Conservation (phyloP, 2,113 vertebrate genomes). For the Prolemur simus region DNA sequence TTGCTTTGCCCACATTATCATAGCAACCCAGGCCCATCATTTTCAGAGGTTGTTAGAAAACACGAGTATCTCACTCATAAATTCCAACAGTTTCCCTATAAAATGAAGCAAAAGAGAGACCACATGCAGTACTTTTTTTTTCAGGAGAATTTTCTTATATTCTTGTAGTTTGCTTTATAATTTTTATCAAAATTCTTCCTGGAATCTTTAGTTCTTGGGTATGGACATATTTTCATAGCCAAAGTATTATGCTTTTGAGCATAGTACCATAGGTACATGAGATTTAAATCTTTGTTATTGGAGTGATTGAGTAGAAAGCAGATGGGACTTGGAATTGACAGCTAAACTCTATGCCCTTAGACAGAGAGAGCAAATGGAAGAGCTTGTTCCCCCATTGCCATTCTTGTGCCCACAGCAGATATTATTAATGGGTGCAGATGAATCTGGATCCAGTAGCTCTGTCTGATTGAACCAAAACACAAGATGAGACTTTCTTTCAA, state of each 20-base stretch:
- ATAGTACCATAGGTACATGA: neutral
- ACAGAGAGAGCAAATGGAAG: neutral
- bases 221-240: neutral
- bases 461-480: neutral
- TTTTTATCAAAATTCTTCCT: conserved; percentile 20
- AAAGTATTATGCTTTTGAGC: neutral
- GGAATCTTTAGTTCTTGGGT: neutral
- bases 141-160: neutral
- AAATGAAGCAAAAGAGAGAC: neutral
- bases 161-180: neutral
- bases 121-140: neutral
- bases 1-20: neutral
- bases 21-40: neutral
- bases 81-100: neutral
- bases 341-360: neutral
- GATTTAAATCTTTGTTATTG: neutral
- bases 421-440: neutral
- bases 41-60: neutral
- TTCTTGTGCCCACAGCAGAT: neutral
- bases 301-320: neutral
- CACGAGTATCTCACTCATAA: neutral
- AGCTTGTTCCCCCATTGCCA: too few species aligned
- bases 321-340: neutral
- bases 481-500: neutral
- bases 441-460: neutral